These are phyloP conservation scores for Nemoura dubitans DNA, from an alignment of 2,888 invertebrate genomes.

Conservation along the genomic window DNA sequence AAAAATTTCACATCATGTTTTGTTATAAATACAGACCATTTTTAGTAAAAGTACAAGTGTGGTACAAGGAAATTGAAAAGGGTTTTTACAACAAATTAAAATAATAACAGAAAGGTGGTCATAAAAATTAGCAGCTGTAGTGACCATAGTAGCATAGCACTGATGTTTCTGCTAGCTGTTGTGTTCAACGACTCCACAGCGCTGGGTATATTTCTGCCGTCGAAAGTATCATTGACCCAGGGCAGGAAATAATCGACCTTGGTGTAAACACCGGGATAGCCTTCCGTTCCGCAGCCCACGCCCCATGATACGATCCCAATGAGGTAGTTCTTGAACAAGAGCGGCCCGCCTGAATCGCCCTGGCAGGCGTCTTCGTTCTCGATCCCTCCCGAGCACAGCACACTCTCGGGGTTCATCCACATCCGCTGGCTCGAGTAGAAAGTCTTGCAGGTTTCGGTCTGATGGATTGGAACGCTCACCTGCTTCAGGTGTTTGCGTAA, in stretches of 20 bases:
- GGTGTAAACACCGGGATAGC: slow-evolving; percentile 63
- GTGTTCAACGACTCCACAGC: not conserved
- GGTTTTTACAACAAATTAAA: too few species aligned
- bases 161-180: not conserved
- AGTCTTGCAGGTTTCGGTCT: not conserved
- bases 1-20: too few species aligned
- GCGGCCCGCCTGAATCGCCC: slow-evolving; percentile 66
- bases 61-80: not conserved
- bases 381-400: not conserved
- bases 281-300: slow-evolving; percentile 62
- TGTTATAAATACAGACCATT: too few species aligned
- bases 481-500: not conserved
- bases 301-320: slow-evolving; percentile 65
- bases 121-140: not conserved
- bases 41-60: too few species aligned
- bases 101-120: too few species aligned
- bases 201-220: not conserved
- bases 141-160: not conserved
- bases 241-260: slow-evolving; percentile 61
- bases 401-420: not conserved
- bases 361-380: slow-evolving; percentile 57
- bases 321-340: slow-evolving; percentile 61
- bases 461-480: not conserved
- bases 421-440: not conserved
- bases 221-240: slow-evolving; percentile 57